Percentiles rank a stretch among this genome's conserved stretches.
phyloP scores from a whole-genome alignment of 2,113 vertebrate genomes.

The Orientallactaga bullata region DNA sequence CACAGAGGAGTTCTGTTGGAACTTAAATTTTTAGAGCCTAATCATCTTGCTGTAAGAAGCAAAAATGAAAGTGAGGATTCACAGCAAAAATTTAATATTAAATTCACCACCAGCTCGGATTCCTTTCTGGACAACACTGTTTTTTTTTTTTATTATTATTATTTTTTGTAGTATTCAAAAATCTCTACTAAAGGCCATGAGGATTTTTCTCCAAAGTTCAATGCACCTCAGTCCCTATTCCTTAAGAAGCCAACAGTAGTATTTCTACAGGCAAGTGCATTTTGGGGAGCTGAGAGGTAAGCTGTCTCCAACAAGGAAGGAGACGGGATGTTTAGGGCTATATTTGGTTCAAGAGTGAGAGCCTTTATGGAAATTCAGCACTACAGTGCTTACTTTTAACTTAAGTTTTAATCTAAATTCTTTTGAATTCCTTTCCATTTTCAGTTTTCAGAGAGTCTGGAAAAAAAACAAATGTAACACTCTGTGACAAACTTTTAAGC shows the following conservation, averaged over 20 bases:
- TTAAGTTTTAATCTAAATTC: constrained; percentile 87
- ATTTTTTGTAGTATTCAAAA: constrained; percentile 69
- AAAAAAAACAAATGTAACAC: constrained; percentile 89
- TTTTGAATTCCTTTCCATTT: constrained; percentile 91
- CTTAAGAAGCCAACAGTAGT: constrained; percentile 55
- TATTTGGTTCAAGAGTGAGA: constrained; percentile 86
- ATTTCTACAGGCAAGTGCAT: constrained; percentile 77
- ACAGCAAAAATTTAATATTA: constrained; percentile 12
- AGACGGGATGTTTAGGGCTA: constrained; percentile 76
- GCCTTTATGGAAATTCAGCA: constrained; percentile 84
- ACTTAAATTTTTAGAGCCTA: constrained; percentile 12
- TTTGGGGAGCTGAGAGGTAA: constrained; percentile 79
- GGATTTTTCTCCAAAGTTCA: constrained; percentile 62
- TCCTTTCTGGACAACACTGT: constrained; percentile 67
- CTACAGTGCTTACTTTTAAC: constrained; percentile 80
- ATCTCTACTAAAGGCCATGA: constrained; percentile 78
- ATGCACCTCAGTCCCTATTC: constrained; percentile 69
- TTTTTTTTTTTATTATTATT: too few relatives aligned
- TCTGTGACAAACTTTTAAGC: constrained; percentile 85
- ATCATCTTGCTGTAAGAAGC: constrained; percentile 36
- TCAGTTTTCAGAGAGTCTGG: constrained; percentile 91
- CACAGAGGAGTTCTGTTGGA: constrained; percentile 40
- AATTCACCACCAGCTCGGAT: constrained; percentile 79
- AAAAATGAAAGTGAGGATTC: constrained; percentile 8
- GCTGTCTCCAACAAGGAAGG: constrained; percentile 80